Evolutionary conservation across 2,888 invertebrate species (phyloP).

Genomic region (Agonopterix arenella): DNA sequence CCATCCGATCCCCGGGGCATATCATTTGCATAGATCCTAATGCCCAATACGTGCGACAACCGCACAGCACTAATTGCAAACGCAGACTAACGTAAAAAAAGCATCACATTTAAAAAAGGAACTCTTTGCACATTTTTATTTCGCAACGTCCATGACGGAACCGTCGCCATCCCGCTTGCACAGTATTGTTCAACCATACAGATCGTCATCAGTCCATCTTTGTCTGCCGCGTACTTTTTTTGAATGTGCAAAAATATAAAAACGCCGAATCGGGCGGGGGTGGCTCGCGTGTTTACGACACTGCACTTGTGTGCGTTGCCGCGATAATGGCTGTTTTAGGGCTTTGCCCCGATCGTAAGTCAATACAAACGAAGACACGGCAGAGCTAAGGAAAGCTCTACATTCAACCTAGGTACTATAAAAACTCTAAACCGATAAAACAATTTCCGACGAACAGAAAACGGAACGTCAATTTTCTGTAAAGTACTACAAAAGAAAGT

Average conservation of each 20-base stretch:
- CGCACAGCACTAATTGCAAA: slow-evolving; percentile 75
- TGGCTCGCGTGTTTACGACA: slow-evolving; percentile 27
- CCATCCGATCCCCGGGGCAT: slow-evolving; percentile 21
- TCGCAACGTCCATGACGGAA: slow-evolving; percentile 65
- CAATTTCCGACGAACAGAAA: not conserved
- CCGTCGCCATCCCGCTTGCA: slow-evolving; percentile 60
- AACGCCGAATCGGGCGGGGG: slow-evolving; percentile 67
- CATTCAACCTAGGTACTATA: not conserved
- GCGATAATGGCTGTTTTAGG: slow-evolving; percentile 69
- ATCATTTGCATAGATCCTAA: slow-evolving; percentile 65
- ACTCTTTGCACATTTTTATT: slow-evolving; percentile 74
- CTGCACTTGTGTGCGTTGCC: slow-evolving; percentile 59
- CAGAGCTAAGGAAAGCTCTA: not conserved
- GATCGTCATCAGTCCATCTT: slow-evolving; percentile 73
- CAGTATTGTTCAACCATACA: slow-evolving; percentile 52
- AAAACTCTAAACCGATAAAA: not conserved
- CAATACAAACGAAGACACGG: slow-evolving; percentile 40
- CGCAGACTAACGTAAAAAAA: slow-evolving; percentile 75
- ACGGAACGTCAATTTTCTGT: not conserved
- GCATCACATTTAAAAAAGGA: slow-evolving; percentile 72
- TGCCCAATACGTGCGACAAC: slow-evolving; percentile 55
- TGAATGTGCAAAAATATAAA: slow-evolving; percentile 76
- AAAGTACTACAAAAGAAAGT: not conserved
- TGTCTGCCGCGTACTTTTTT: slow-evolving; percentile 71
- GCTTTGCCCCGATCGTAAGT: slow-evolving; percentile 73